These are phyloP conservation scores for Tiphia femorata DNA, from an alignment of 2,888 invertebrate genomes.

Conservation along the genomic window DNA sequence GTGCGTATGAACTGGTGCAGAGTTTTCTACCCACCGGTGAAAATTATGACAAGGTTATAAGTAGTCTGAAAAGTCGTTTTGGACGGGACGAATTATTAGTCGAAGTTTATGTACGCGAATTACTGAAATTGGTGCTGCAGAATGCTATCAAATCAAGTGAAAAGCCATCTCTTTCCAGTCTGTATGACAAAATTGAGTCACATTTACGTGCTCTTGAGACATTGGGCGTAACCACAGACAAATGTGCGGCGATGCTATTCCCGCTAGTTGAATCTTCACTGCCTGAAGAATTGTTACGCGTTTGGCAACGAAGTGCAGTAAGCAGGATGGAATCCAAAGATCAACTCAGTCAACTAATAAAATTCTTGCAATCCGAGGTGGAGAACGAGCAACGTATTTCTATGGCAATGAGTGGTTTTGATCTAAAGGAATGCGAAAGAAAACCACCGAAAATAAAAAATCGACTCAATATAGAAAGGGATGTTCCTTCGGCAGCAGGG, in stretches of 20 bases:
- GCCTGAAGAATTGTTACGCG: slow-evolving; percentile 35
- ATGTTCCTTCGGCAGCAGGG: slow-evolving; percentile 20
- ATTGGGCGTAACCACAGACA: slow-evolving; percentile 38
- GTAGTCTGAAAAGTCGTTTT: slow-evolving; percentile 44
- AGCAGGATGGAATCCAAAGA: not conserved
- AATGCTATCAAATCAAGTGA: slow-evolving; percentile 23
- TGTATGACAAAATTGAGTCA: slow-evolving; percentile 49
- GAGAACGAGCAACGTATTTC: slow-evolving; percentile 25
- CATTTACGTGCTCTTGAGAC: slow-evolving; percentile 46
- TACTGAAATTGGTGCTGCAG: slow-evolving; percentile 48
- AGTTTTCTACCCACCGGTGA: slow-evolving; percentile 37
- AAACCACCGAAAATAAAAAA: not conserved
- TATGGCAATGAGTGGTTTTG: slow-evolving; percentile 20
- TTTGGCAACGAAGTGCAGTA: slow-evolving; percentile 29
- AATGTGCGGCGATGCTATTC: slow-evolving; percentile 43
- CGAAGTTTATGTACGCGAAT: slow-evolving; percentile 49
- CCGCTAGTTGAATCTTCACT: slow-evolving; percentile 45
- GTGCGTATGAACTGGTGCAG: slow-evolving; percentile 39
- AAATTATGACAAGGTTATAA: slow-evolving; percentile 47
- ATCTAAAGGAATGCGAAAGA: not conserved
- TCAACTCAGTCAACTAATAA: slow-evolving; percentile 6
- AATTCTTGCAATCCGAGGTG: slow-evolving; percentile 20
- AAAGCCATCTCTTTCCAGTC: slow-evolving; percentile 20
- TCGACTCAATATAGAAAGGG: not conserved
- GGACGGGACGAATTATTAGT: slow-evolving; percentile 46